Conservation (phyloP, 2,888 invertebrate species). For the Eristalinus sepulchralis region DNA sequence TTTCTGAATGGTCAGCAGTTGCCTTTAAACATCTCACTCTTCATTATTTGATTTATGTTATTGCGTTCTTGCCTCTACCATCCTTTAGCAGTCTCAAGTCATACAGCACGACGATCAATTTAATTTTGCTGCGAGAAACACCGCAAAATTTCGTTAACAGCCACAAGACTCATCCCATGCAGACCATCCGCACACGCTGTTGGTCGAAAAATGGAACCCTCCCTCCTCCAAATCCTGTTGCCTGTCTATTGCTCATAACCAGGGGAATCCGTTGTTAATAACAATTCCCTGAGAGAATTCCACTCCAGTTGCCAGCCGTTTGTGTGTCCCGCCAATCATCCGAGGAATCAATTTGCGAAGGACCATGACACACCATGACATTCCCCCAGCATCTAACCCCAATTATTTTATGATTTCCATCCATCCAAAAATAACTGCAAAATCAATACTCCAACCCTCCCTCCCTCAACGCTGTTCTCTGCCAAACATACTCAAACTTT, state of each 20-base stretch:
- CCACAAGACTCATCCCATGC: not conserved
- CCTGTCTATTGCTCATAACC: not conserved
- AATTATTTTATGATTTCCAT: constrained; percentile 18
- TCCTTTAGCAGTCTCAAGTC: too few relatives aligned
- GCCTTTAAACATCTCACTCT: too few relatives aligned
- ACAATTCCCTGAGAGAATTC: not conserved
- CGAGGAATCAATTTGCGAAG: constrained; percentile 6
- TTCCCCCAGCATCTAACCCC: not conserved
- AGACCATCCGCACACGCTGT: not conserved
- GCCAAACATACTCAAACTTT: not conserved
- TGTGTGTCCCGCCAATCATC: not conserved
- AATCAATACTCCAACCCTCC: constrained; percentile 24
- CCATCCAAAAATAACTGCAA: constrained; percentile 11
- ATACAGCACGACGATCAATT: too few relatives aligned
- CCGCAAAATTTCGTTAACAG: not conserved
- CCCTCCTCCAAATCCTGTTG: not conserved
- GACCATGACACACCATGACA: not conserved
- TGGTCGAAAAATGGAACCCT: not conserved
- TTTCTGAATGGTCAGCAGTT: too few relatives aligned
- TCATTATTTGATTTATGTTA: too few relatives aligned
- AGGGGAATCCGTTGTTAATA: not conserved
- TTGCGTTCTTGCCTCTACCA: too few relatives aligned
- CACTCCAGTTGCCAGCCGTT: not conserved
- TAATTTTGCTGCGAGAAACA: not conserved
- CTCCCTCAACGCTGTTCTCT: too few relatives aligned